Evolutionary conservation across 2,797 vertebrate genomes (phyloP).

Genomic region (Okamejei kenojei): DNA sequence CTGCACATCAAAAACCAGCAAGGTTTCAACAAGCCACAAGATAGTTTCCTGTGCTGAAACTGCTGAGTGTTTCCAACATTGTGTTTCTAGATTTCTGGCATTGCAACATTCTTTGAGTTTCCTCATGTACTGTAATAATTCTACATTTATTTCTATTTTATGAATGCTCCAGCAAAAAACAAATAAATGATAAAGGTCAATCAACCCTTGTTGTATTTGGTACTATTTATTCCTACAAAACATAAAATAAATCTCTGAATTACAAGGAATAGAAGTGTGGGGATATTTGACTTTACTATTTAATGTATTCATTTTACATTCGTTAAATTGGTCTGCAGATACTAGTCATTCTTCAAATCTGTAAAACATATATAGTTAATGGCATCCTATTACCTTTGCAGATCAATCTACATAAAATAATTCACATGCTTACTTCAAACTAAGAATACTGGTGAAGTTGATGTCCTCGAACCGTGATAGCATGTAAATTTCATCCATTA

Average conservation of each 20-base stretch:
- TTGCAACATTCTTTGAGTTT: too few species aligned
- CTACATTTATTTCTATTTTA: background rate
- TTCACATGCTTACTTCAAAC: slow-evolving; percentile 44
- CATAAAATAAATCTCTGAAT: background rate
- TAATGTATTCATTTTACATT: background rate
- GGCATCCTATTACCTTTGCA: background rate
- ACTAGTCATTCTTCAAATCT: background rate
- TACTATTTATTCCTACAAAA: background rate
- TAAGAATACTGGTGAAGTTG: slow-evolving; percentile 48
- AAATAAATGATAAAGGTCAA: background rate
- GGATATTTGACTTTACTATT: background rate
- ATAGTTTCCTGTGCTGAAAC: too few species aligned
- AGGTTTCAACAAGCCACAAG: too few species aligned
- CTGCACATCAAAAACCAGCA: too few species aligned
- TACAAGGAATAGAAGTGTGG: background rate
- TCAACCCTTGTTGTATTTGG: background rate
- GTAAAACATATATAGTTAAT: background rate
- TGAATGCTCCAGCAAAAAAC: background rate
- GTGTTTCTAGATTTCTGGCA: too few species aligned
- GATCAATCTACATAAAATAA: background rate
- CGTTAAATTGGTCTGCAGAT: background rate
- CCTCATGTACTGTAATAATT: too few species aligned
- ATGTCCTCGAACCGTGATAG: slow-evolving; percentile 44
- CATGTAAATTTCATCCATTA: slow-evolving; percentile 50
- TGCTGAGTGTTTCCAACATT: too few species aligned